Percentiles rank a stretch among this genome's conserved stretches.
These are phyloP conservation scores for Hemiprocne comata DNA, from an alignment of 2,113 vertebrate genomes.

Conservation along the genomic window DNA sequence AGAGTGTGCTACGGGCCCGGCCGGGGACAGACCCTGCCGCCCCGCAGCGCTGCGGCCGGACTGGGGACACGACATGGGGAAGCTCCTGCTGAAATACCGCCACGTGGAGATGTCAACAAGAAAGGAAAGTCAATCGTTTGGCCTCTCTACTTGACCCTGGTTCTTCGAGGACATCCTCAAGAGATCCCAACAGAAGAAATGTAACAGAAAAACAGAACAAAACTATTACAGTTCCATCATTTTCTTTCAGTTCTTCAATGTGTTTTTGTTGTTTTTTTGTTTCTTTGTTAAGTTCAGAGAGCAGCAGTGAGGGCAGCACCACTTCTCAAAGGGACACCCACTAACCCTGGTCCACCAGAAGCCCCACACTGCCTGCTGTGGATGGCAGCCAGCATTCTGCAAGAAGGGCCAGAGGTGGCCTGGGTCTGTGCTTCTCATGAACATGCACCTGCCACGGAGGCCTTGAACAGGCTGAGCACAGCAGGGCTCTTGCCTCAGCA, in stretches of 20 bases:
- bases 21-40: too few species aligned
- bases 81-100: too few species aligned
- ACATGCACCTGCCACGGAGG: not conserved
- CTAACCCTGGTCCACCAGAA: accelerated
- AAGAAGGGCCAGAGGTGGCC: not conserved
- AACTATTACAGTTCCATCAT: not conserved
- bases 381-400: not conserved
- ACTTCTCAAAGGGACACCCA: accelerated
- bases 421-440: accelerated
- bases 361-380: accelerated
- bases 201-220: too few species aligned
- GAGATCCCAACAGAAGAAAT: not conserved
- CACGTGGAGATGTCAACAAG: not conserved
- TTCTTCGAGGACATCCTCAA: too few species aligned
- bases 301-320: accelerated
- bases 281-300: not conserved
- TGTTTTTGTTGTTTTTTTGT: not conserved
- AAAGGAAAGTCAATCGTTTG: accelerated
- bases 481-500: not conserved
- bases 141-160: not conserved
- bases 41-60: too few species aligned
- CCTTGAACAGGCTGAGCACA: accelerated
- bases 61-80: too few species aligned
- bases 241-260: not conserved
- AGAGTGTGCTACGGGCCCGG: not conserved